phyloP scores from a whole-genome alignment of 2,888 invertebrate species.

The Mythimna vitellina region DNA sequence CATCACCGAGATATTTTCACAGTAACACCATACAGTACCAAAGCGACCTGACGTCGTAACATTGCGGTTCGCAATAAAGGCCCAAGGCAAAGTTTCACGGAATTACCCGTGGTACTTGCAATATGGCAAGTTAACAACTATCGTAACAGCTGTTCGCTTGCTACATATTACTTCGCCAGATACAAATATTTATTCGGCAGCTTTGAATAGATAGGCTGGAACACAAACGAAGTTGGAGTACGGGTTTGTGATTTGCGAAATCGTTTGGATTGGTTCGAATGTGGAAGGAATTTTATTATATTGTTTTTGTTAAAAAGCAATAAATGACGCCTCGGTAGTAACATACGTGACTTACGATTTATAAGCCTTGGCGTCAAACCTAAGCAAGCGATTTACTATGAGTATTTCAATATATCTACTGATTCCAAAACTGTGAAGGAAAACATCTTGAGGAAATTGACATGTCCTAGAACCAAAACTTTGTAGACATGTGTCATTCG shows the following conservation, averaged over 20 bases:
- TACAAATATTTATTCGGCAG: conserved; percentile 52
- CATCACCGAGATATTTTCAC: not conserved
- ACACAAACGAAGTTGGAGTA: conserved; percentile 19
- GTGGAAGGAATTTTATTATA: not conserved
- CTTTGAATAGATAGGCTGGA: conserved; percentile 50
- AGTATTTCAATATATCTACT: no score
- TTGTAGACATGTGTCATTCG: no score
- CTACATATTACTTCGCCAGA: conserved; percentile 42
- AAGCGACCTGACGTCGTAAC: conserved; percentile 44
- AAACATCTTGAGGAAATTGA: no score
- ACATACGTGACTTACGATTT: no score
- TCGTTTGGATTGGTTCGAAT: not conserved
- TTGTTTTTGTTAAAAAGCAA: no score
- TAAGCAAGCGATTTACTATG: no score
- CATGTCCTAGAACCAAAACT: no score
- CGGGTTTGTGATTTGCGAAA: conserved; percentile 39
- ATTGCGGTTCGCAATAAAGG: conserved; percentile 64
- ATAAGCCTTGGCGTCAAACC: no score
- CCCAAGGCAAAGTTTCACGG: conserved; percentile 65
- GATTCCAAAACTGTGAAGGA: no score
- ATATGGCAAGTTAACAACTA: conserved; percentile 66
- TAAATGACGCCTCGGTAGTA: no score
- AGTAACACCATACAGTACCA: conserved; percentile 13
- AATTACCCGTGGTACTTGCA: conserved; percentile 63
- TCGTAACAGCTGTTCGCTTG: conserved; percentile 61